Evolutionary conservation across 2,888 invertebrate species (phyloP).

Genomic region (Zaprionus bogoriensis): DNA sequence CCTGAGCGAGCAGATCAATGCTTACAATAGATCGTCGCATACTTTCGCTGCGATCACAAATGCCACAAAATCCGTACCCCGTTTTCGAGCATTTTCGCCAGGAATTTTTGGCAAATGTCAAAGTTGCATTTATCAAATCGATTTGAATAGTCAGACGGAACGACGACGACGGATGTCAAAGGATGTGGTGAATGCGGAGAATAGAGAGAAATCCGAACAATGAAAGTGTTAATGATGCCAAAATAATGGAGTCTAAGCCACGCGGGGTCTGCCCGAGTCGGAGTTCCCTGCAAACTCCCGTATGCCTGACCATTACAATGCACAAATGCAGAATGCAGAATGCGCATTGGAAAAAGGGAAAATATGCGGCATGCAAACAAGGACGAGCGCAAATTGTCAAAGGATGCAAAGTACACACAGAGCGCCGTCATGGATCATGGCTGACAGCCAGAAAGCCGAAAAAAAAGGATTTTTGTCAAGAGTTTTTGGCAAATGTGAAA

Average conservation of each 20-base stretch:
- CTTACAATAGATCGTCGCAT: background rate
- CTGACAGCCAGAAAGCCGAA: background rate
- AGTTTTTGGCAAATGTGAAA: conserved; percentile 42
- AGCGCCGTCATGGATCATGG: conserved; percentile 58
- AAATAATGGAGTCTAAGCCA: conserved; percentile 59
- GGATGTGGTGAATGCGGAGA: conserved; percentile 8
- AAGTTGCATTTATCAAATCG: conserved; percentile 55
- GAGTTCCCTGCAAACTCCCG: background rate
- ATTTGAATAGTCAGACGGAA: conserved; percentile 51
- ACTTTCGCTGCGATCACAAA: too few species aligned
- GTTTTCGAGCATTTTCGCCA: conserved; percentile 62
- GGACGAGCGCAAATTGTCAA: conserved; percentile 55
- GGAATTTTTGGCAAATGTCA: conserved; percentile 16
- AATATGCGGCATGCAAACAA: conserved; percentile 53
- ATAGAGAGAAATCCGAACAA: conserved; percentile 47
- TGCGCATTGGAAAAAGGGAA: conserved; percentile 3
- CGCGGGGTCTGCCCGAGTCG: conserved; percentile 2
- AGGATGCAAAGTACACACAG: conserved; percentile 57
- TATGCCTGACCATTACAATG: conserved; percentile 59
- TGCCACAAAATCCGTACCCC: conserved; percentile 32
- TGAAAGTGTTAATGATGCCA: conserved; percentile 76
- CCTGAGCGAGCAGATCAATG: conserved; percentile 27
- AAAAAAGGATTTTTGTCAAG: conserved; percentile 36
- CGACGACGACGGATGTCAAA: conserved; percentile 38
- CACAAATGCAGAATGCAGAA: too few species aligned